Base-by-base conservation (phyloP, 2,888 invertebrate genomes). In the Epinotia ramella region DNA sequence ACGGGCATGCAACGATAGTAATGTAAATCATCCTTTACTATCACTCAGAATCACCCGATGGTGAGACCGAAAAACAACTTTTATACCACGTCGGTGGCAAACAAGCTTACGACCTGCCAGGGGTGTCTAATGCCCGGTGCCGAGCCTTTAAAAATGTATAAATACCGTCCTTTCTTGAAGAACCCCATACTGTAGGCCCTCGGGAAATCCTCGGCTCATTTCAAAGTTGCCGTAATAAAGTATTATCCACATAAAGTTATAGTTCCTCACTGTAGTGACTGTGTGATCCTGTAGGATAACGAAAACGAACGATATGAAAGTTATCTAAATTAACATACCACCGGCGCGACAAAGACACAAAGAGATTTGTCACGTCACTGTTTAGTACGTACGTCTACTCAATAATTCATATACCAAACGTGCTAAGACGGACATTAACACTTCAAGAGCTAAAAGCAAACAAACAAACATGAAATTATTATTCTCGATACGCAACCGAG, bases 361-460 rank as follows among this genome's bases (percentile, higher is more conserved):
- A 71, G 65, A 20, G 65, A 75, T 75, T 71, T 20, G 75, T 71
- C 71, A 66, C 66, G 75, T 75, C 70, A 75, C 65, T 66, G 70
- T 70, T 60, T 66, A 53, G 75, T 70, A 59, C 24, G 73, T 59
- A 82, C 82, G 82, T 84, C 88, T 89, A 85, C 86, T 92, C 88
- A 90, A 91, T 92, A 91, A 92, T 92, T 91, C 91, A 92, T 92
- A 88, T 86, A 84, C 82, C 82, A 86, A 84, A 90, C 90, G 90
- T 91, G 91, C 86, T 85, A 88, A 90, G 91, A 88, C 86, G 78
- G 82, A 78, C 87, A 91, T 91, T 90, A 91, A 90, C 91, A 91
- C 91, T 88, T 89, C 83, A 81, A 87, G 85, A 86, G 81, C 79
- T 81, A 77, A 83, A 83, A 81, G 85, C 87, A 90, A 89, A 89